phyloP scores from a whole-genome alignment of 2,797 vertebrate genomes.

The Synaphobranchus kaupii region DNA sequence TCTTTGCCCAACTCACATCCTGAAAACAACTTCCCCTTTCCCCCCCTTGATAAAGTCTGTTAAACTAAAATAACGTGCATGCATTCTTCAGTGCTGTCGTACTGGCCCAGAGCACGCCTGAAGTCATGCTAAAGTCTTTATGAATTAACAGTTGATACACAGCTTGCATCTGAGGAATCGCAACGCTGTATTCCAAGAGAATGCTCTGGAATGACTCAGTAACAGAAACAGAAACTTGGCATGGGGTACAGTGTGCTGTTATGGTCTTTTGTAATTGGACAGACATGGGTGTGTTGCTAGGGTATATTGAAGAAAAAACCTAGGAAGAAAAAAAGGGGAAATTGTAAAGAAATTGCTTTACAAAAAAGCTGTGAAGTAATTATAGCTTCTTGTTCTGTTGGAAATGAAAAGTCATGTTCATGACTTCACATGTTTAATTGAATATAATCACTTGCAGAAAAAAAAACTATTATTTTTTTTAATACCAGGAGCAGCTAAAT shows the following conservation, averaged over 20 bases:
- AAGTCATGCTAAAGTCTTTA: neutral
- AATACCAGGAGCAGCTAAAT: neutral
- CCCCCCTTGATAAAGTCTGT: neutral
- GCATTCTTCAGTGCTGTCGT: neutral
- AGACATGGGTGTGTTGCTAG: conserved; percentile 68
- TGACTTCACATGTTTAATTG: conserved; percentile 55
- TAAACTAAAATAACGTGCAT: neutral
- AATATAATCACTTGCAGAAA: conserved; percentile 39
- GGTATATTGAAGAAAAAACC: conserved; percentile 50
- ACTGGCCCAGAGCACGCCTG: neutral
- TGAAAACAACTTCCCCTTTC: conserved; percentile 5
- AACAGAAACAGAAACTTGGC: conserved; percentile 31
- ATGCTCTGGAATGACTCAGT: neutral
- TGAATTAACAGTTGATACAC: neutral
- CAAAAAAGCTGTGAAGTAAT: conserved; percentile 42
- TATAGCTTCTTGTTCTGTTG: neutral
- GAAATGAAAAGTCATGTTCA: conserved; percentile 26
- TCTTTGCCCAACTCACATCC: neutral
- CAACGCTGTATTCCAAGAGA: neutral
- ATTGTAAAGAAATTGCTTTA: conserved; percentile 65
- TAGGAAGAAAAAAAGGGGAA: conserved; percentile 46
- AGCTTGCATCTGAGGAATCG: neutral
- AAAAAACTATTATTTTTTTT: neutral
- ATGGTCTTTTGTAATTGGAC: conserved; percentile 63
- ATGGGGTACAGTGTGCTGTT: conserved; percentile 46